Evolutionary conservation across 2,888 invertebrate genomes (phyloP), one percentile per base, ranked within the genome.

Genomic region (Hydriomena furcata): DNA sequence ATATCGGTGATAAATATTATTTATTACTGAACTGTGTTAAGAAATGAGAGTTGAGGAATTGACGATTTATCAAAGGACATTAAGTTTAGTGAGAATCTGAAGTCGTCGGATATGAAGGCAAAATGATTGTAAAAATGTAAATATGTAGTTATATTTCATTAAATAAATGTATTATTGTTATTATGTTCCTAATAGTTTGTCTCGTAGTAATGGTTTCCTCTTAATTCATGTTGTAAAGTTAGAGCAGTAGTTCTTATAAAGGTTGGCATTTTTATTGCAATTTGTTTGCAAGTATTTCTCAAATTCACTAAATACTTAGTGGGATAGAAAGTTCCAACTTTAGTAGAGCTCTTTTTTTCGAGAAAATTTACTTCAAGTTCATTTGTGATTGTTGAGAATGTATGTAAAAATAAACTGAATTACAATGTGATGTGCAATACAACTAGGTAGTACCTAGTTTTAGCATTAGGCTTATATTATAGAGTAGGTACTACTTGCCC

Each of bases 171-270:
- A 85, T 82, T 82, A 81, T 79, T 82, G 80, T 85, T 84, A 79
- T 58, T 86, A 87, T 85, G 89, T 90, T 90, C 89, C 90, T 90
- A 89, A 86, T 84, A 80, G 79, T 79, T 82, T 69, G 71, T 79
- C 79, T 76, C 60, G 78, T 84, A 81, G 79, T 74, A 71, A 73
- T 75, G 76, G 71, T 78, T 80, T 78, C 76, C 65, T 71, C 68
- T 73, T 71, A 71, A 72, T 73, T 72, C 68, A 68, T 73, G 71
- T 76, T 76, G 69, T 71, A 52, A 47, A 47, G 41, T 30, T 46
- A 54, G 48, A 40, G 48, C 63, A 59, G 56, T 57, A 59, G 46
- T 38, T 38, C 7, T 35, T 25, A n/a, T 47, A 37, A 11, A 48
- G 46, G 31, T 56, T 56, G 40, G 24, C 48, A 57, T 59, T 52